Conservation (phyloP, 2,888 invertebrate genomes). For the Adineta ricciae region DNA sequence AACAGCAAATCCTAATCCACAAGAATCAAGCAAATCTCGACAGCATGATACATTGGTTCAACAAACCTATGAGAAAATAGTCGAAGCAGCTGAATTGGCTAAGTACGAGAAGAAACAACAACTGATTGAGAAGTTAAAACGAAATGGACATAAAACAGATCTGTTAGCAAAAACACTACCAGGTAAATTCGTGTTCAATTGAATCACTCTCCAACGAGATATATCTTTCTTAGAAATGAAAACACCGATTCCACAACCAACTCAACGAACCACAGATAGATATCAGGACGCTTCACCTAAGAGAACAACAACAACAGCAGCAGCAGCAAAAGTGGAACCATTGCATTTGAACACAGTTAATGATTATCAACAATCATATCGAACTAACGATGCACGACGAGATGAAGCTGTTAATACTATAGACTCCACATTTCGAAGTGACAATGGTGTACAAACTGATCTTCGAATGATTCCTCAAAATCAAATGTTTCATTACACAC, state of each 20-base stretch:
- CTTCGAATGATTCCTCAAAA: background rate
- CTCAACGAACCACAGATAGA: background rate
- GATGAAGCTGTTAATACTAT: constrained; percentile 20
- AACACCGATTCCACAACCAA: background rate
- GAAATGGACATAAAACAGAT: constrained; percentile 1
- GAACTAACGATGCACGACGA: background rate
- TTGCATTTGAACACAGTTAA: background rate
- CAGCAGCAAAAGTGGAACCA: background rate
- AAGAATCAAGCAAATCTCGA: background rate
- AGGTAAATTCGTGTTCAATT: background rate
- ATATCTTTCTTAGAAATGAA: background rate
- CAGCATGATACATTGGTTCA: background rate
- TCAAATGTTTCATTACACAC: background rate
- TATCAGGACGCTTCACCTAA: background rate
- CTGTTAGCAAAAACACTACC: background rate
- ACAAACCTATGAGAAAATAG: background rate
- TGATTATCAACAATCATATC: background rate
- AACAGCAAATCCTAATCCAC: background rate
- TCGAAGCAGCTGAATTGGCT: constrained; percentile 13
- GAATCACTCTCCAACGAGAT: background rate
- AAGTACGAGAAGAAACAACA: background rate
- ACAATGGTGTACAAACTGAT: constrained; percentile 18
- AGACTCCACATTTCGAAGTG: constrained; percentile 14
- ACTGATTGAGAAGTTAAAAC: constrained; percentile 17
- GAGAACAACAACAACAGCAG: background rate